Evolutionary conservation across 1,140 invertebrate genomes (phyloP).

Genomic region (Plutomurus gul): DNA sequence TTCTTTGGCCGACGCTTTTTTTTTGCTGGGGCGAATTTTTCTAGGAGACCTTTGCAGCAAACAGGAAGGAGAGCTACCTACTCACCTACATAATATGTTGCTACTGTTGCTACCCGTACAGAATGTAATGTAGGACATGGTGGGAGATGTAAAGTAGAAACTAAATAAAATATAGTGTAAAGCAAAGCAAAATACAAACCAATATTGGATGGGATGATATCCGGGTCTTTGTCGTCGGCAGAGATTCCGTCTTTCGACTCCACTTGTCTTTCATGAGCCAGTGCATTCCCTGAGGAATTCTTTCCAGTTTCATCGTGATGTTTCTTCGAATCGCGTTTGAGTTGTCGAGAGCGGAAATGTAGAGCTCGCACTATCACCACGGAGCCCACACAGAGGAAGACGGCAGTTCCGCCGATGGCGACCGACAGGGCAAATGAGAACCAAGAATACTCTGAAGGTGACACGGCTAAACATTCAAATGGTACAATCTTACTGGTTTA

Average conservation of each 20-base stretch:
- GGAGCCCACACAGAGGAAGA: constrained; percentile 51
- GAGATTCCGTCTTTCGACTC: constrained; percentile 47
- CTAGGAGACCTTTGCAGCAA: no score
- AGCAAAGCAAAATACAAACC: constrained; percentile 39
- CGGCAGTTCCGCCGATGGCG: constrained; percentile 51
- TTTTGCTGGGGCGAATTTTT: no score
- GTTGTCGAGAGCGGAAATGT: constrained; percentile 46
- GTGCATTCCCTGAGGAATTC: constrained; percentile 41
- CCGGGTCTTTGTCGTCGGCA: constrained; percentile 53
- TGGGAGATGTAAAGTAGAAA: no score
- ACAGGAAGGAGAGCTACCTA: no score
- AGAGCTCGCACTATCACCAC: constrained; percentile 48
- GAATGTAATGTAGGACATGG: no score
- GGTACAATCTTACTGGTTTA: not conserved
- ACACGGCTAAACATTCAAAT: constrained; percentile 43
- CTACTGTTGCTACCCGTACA: no score
- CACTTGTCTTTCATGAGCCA: constrained; percentile 44
- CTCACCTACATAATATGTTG: no score
- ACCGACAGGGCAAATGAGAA: constrained; percentile 53
- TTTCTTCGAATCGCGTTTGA: constrained; percentile 51
- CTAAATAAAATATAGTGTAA: not conserved
- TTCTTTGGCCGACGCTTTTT: no score
- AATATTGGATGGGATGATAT: constrained; percentile 53
- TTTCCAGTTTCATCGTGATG: constrained; percentile 47
- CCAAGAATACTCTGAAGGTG: constrained; percentile 51